A percentile compares a stretch with the other conserved stretches of the same genome.
These are phyloP conservation scores for Planiliza haematocheilus DNA, from an alignment of 2,113 vertebrate genomes.

Conservation along the genomic window DNA sequence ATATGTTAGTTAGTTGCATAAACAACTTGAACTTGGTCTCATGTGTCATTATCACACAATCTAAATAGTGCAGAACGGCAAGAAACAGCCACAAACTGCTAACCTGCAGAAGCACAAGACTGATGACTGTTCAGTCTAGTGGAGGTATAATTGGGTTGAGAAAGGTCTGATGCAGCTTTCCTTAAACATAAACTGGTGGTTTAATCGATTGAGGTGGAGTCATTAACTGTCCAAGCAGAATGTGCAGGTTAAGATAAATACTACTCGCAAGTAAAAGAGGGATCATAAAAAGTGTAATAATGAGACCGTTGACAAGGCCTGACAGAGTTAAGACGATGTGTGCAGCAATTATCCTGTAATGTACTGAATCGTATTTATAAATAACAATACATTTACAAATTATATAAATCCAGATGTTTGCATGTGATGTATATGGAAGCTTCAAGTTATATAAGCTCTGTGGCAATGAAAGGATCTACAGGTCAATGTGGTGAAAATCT, in stretches of 20 bases:
- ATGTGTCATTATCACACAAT: background rate
- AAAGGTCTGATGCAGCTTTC: constrained; percentile 61
- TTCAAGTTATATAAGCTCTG: background rate
- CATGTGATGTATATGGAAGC: too few relatives aligned
- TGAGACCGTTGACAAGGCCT: background rate
- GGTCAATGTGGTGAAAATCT: background rate
- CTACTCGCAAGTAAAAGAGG: background rate
- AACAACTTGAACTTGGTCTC: background rate
- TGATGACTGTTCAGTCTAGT: constrained; percentile 42
- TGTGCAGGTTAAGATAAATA: constrained; percentile 15
- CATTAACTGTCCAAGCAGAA: constrained; percentile 29
- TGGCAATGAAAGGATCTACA: background rate
- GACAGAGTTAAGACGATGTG: background rate
- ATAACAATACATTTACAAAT: background rate
- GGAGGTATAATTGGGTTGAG: constrained; percentile 29
- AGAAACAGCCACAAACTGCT: constrained; percentile 4
- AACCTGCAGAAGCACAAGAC: constrained; percentile 16
- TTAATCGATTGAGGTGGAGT: constrained; percentile 49
- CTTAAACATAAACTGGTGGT: constrained; percentile 13
- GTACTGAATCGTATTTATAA: background rate
- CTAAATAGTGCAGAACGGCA: constrained; percentile 34
- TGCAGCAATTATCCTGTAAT: background rate
- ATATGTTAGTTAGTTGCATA: background rate
- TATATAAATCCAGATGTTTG: background rate
- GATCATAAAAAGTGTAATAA: background rate